Percentiles rank a stretch among this genome's conserved stretches.
These are phyloP conservation scores for Vesta saturnalis DNA, from an alignment of 2,888 invertebrate genomes.

Conservation along the genomic window DNA sequence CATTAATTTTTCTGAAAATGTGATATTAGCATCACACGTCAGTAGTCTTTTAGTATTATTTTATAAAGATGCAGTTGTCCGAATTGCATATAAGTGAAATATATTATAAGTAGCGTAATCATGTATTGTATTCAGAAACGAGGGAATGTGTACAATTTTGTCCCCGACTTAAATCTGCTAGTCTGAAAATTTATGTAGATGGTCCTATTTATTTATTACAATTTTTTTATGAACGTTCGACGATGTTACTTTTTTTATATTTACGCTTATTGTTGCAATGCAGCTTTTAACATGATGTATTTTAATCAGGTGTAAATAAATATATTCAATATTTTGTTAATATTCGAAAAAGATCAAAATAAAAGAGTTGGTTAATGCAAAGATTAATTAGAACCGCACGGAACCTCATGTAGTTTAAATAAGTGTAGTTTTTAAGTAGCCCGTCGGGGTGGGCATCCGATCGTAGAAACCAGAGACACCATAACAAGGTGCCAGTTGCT, in stretches of 20 bases:
- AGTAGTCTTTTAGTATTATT: background rate
- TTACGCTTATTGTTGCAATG: slow-evolving; percentile 10
- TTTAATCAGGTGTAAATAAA: slow-evolving; percentile 6
- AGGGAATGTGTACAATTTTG: background rate
- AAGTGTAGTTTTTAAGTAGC: slow-evolving; percentile 33
- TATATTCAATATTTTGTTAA: slow-evolving; percentile 6
- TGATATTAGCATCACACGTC: background rate
- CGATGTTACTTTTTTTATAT: background rate
- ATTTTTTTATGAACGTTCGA: background rate
- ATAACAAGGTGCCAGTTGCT: slow-evolving; percentile 42
- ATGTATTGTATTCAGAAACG: background rate
- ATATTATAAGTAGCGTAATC: background rate
- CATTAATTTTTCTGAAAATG: background rate
- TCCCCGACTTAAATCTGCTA: slow-evolving; percentile 5
- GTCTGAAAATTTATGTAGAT: background rate
- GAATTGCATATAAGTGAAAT: background rate
- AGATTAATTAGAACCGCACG: slow-evolving; percentile 41
- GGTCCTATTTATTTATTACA: background rate
- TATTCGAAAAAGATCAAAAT: too few species aligned
- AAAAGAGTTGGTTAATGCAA: slow-evolving; percentile 25
- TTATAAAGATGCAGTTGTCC: background rate
- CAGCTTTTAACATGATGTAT: background rate
- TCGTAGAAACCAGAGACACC: slow-evolving; percentile 43
- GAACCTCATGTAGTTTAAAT: slow-evolving; percentile 43
- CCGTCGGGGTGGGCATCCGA: slow-evolving; percentile 21